phyloP scores from a whole-genome alignment of 2,113 vertebrate species.

The Phaethornis superciliosus region DNA sequence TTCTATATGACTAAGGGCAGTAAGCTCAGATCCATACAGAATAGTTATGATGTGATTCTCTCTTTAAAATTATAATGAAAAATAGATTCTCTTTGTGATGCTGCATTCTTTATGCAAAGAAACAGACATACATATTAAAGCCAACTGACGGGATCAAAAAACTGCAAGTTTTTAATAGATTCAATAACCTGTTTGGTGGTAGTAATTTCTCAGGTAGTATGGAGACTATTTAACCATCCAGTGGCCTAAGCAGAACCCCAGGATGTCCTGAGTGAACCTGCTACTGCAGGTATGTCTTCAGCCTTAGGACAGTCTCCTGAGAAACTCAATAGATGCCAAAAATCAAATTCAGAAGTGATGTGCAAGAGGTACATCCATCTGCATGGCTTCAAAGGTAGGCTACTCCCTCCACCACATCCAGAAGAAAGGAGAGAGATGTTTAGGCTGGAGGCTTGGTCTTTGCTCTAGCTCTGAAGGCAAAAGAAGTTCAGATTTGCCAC shows the following conservation, averaged over 20 bases:
- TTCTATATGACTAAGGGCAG: background rate
- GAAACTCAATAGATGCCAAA: background rate
- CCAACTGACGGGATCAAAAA: background rate
- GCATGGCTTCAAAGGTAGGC: background rate
- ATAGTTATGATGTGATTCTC: background rate
- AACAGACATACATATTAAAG: background rate
- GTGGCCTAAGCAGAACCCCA: background rate
- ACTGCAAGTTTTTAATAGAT: background rate
- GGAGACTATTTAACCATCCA: background rate
- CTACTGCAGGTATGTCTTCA: background rate
- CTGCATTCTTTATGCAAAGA: background rate
- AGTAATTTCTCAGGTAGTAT: background rate
- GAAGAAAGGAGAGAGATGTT: background rate
- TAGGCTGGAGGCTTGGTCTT: background rate
- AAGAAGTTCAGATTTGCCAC: background rate
- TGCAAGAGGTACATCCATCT: background rate
- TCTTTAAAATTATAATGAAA: conserved; percentile 15
- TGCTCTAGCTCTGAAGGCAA: background rate
- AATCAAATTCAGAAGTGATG: background rate
- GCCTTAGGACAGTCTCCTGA: background rate
- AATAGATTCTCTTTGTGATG: background rate
- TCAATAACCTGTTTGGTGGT: background rate
- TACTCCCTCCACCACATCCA: background rate
- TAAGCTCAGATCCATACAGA: background rate
- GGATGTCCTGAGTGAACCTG: background rate